Evolutionary conservation across 2,797 vertebrate genomes (phyloP).

Genomic region (Tragelaphus oryx): DNA sequence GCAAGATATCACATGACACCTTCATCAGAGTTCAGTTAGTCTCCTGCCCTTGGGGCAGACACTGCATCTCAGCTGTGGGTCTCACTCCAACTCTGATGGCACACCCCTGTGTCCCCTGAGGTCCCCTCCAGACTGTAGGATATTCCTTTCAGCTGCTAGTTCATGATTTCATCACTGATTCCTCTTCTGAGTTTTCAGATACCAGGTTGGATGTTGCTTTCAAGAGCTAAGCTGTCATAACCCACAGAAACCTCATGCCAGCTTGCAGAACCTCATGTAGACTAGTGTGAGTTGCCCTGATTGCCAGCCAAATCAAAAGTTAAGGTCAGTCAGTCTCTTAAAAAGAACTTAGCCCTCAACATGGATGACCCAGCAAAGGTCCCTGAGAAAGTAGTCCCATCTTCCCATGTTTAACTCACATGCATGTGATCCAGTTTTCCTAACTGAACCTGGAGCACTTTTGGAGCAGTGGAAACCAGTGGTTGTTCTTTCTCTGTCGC

Average conservation of each 20-base stretch:
- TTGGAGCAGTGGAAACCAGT: not conserved
- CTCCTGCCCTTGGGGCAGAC: not conserved
- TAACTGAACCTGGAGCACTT: not conserved
- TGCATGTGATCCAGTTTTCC: not conserved
- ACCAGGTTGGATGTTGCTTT: not conserved
- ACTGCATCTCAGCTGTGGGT: not conserved
- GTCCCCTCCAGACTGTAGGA: not conserved
- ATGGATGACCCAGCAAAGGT: not conserved
- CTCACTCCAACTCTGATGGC: not conserved
- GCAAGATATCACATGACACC: not conserved
- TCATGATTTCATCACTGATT: not conserved
- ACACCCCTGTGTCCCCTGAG: rapidly evolving
- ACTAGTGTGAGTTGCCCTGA: not conserved
- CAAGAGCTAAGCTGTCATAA: not conserved
- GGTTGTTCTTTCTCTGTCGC: not conserved
- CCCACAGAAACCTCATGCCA: not conserved
- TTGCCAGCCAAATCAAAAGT: not conserved
- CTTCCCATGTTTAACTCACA: not conserved
- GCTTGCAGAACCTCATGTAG: not conserved
- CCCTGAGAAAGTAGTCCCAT: not conserved
- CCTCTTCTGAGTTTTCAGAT: not conserved
- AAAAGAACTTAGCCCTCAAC: not conserved
- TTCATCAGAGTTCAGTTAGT: not conserved
- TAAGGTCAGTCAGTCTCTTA: not conserved
- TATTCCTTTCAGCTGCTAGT: not conserved